Conservation (phyloP, 2,797 vertebrate species). For the Hypotaenidia philippensis region DNA sequence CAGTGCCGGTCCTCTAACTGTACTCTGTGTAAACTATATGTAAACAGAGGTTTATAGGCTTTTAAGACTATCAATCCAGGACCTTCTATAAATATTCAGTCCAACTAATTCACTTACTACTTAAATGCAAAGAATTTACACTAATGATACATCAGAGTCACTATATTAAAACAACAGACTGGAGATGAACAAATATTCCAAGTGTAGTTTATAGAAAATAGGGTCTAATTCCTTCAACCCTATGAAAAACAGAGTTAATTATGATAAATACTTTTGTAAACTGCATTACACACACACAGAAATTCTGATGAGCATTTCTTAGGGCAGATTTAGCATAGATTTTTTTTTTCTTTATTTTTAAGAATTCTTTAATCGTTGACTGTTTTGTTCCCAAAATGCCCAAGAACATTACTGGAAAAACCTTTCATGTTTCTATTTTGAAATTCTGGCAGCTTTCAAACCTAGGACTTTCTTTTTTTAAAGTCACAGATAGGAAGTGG, state of each 20-base stretch:
- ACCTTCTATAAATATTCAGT: constrained; percentile 24
- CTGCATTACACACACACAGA: background rate
- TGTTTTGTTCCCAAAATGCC: background rate
- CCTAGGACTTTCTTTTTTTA: background rate
- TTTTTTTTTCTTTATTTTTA: background rate
- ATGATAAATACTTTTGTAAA: background rate
- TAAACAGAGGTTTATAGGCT: constrained; percentile 46
- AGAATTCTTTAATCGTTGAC: background rate
- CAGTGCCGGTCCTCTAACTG: background rate
- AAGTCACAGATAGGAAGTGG: background rate
- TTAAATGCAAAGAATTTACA: constrained; percentile 14
- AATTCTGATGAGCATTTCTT: background rate
- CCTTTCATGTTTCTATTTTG: background rate
- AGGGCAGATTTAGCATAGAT: background rate
- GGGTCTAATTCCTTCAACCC: background rate
- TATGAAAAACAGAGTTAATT: background rate
- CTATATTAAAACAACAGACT: background rate
- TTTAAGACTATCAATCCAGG: constrained; percentile 46
- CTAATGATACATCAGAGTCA: background rate
- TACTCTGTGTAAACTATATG: background rate
- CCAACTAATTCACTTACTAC: background rate
- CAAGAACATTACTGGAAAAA: background rate
- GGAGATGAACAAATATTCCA: background rate
- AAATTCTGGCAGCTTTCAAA: background rate
- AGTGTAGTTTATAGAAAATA: background rate